Evolutionary conservation across 2,888 invertebrate genomes (phyloP).

Genomic region (Polydrusus pterygomalis): DNA sequence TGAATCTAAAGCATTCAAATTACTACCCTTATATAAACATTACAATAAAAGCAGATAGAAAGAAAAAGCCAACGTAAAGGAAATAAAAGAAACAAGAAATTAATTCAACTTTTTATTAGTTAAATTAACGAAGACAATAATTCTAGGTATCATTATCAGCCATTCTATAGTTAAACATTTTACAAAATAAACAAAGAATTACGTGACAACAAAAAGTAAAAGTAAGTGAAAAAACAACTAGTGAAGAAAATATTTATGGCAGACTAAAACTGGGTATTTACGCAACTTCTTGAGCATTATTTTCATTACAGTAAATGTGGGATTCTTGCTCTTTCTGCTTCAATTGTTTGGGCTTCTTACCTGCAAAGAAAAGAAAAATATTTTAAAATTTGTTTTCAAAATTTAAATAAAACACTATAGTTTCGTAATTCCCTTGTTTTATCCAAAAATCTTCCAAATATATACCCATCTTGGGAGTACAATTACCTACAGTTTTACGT

Average conservation of each 20-base stretch:
- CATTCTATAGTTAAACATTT: conserved; percentile 33
- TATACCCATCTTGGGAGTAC: too few species aligned
- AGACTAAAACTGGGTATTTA: conserved; percentile 34
- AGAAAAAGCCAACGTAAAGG: conserved; percentile 14
- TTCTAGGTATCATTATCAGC: conserved; percentile 46
- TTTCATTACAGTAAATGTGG: conserved; percentile 22
- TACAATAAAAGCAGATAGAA: background rate
- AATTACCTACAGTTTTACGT: too few species aligned
- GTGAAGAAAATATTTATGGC: conserved; percentile 38
- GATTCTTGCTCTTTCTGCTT: conserved; percentile 40
- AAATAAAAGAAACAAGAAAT: conserved; percentile 41
- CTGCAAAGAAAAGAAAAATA: conserved; percentile 43
- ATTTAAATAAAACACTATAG: background rate
- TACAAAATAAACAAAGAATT: conserved; percentile 11
- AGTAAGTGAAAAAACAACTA: conserved; percentile 16
- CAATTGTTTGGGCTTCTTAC: conserved; percentile 51
- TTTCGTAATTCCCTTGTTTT: too few species aligned
- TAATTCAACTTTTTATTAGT: conserved; percentile 49
- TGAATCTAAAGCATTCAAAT: too few species aligned
- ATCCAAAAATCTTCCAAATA: too few species aligned
- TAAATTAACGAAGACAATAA: conserved; percentile 42
- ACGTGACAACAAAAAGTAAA: conserved; percentile 17
- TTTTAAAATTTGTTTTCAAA: background rate
- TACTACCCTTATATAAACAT: background rate
- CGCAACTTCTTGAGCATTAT: conserved; percentile 43